These are phyloP conservation scores for Lepidothrix coronata DNA, from an alignment of 2,113 vertebrate species.

Conservation along the genomic window DNA sequence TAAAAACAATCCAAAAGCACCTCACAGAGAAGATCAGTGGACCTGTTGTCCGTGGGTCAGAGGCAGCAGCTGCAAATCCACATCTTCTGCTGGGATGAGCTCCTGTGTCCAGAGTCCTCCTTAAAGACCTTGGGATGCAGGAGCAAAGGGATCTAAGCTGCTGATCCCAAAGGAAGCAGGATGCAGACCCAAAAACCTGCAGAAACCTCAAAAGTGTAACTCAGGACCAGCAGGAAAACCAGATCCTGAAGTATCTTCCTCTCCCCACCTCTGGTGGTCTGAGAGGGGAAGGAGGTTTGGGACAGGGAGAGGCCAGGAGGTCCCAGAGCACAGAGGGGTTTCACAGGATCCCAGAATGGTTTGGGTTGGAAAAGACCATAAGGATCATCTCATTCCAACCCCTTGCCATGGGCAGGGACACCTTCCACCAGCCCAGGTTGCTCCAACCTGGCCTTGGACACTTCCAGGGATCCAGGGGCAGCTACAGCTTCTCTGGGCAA, in stretches of 20 bases:
- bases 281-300: not conserved
- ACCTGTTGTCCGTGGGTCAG: not conserved
- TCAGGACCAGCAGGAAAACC: not conserved
- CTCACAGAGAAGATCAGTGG: not conserved
- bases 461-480: not conserved
- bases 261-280: not conserved
- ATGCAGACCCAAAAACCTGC: not conserved
- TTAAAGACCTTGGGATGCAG: not conserved
- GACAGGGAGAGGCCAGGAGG: not conserved
- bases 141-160: accelerated
- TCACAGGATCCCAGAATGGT: not conserved
- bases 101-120: not conserved
- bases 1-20: not conserved
- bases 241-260: not conserved
- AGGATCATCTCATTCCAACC: not conserved
- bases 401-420: not conserved
- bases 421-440: accelerated
- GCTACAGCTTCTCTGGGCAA: not conserved
- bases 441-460: not conserved
- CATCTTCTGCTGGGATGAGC: not conserved
- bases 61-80: not conserved
- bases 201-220: not conserved
- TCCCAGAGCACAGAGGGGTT: not conserved
- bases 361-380: not conserved
- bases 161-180: not conserved